These are phyloP conservation scores for Octopus sinensis DNA, from an alignment of 1,140 invertebrate genomes.

Conservation along the genomic window DNA sequence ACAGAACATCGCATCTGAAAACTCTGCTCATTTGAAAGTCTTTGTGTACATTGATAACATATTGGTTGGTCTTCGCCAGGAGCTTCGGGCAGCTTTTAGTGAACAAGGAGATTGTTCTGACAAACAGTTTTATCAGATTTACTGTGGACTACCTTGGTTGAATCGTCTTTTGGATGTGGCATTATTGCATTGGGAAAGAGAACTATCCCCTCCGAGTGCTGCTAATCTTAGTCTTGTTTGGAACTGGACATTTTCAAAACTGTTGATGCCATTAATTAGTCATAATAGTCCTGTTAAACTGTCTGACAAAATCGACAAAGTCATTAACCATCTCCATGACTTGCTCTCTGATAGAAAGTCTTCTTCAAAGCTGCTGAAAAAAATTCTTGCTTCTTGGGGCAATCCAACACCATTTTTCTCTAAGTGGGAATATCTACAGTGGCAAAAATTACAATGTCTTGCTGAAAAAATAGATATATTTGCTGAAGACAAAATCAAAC, in stretches of 20 bases:
- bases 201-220: not conserved
- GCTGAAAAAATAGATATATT: conserved; percentile 6
- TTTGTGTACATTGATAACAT: conserved; percentile 4
- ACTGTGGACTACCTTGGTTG: conserved; percentile 3
- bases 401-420: conserved; percentile 38
- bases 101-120: conserved; percentile 10
- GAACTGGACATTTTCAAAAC: not conserved
- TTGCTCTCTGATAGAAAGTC: conserved; percentile 30
- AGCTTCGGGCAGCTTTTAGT: not conserved
- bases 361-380: conserved; percentile 30
- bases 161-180: not conserved
- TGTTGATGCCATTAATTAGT: not conserved
- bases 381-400: conserved; percentile 36
- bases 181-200: not conserved
- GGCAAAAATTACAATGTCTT: conserved; percentile 16
- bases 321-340: conserved; percentile 23
- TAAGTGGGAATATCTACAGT: conserved; percentile 25
- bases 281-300: conserved; percentile 10
- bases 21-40: not conserved
- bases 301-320: conserved; percentile 1
- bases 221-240: not conserved
- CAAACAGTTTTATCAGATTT: conserved; percentile 1
- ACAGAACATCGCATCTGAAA: not conserved
- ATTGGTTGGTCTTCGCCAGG: not conserved
- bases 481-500: not conserved